Evolutionary conservation across 2,797 vertebrate species (phyloP), one percentile per base, ranked within the genome.

Genomic region (Chromobotia macracanthus): DNA sequence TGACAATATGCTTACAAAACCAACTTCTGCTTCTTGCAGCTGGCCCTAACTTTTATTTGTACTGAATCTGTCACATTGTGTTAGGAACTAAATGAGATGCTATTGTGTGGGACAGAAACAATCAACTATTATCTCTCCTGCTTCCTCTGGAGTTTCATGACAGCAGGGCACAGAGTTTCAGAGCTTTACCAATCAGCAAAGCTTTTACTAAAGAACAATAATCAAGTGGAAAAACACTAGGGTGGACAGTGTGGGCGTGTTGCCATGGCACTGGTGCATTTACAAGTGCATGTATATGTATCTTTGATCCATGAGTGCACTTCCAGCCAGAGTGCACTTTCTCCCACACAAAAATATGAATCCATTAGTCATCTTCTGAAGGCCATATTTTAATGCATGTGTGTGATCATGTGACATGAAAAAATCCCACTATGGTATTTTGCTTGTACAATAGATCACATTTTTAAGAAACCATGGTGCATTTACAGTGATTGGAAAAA

Each of bases 351-450:
- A 63, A 65, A 72, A 25, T 50, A 63, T 65, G 48, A 79, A 53
- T 72, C 51, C 50, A 66, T 79, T 79, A 72, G 35, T 79, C 60
- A 72, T 55, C 35, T 55, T 72, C 77, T 56, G 11, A 72, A 79
- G 76, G 67, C 28, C 9, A 13, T 16, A 21, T 78, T 77, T 78
- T 28, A 41, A 64, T 64, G 60, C 13, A 7, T 8, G 16, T 38
- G 3, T 41, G 61, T 19, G 3, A 64, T 18, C 16, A 64, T 6
- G 12, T 28, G 58, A 5, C 18, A 19, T 10, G 38, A 48, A 28
- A 51, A 77, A 69, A 61, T 46, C 41, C 75, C 44, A 69, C n/a
- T 8, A 10, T 48, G 41, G 56, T 44, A 77, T 61, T 70, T 18
- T 50, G 55, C 5, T 69, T 12, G 64, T 38, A 15, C 9, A 56